These are phyloP conservation scores for Numenius arquata DNA, from an alignment of 2,113 vertebrate species.

Conservation along the genomic window DNA sequence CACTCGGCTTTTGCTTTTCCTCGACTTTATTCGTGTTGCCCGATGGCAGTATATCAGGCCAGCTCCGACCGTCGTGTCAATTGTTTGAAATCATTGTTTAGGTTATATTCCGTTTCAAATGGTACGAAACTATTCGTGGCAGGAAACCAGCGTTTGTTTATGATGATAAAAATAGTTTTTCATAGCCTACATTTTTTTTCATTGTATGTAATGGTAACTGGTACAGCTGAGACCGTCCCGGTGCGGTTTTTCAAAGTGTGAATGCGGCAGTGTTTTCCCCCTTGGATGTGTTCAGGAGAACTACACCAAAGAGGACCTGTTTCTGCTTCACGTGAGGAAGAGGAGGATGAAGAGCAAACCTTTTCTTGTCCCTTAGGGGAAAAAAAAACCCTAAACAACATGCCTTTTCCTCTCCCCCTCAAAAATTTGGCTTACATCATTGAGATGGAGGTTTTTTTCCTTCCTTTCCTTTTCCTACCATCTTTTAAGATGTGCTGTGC, in stretches of 20 bases:
- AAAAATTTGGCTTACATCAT: background rate
- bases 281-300: background rate
- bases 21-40: background rate
- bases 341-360: background rate
- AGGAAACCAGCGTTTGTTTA: slow-evolving; percentile 57
- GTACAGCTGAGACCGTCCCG: background rate
- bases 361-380: background rate
- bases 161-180: slow-evolving; percentile 63
- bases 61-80: background rate
- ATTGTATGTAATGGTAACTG: background rate
- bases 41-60: background rate
- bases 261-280: background rate
- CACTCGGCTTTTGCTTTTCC: background rate
- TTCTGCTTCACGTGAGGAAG: background rate
- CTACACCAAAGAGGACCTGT: background rate
- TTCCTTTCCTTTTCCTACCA: background rate
- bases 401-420: background rate
- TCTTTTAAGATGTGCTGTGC: background rate
- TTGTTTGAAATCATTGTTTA: slow-evolving; percentile 34
- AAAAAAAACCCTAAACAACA: background rate
- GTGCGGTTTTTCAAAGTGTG: background rate
- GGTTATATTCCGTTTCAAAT: slow-evolving; percentile 24
- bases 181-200: slow-evolving; percentile 6
- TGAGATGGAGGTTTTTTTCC: background rate
- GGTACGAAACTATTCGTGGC: slow-evolving; percentile 4